Evolutionary conservation across 2,113 vertebrate species (phyloP), one percentile per base, ranked within the genome.

Genomic region (Spilogale gracilis): DNA sequence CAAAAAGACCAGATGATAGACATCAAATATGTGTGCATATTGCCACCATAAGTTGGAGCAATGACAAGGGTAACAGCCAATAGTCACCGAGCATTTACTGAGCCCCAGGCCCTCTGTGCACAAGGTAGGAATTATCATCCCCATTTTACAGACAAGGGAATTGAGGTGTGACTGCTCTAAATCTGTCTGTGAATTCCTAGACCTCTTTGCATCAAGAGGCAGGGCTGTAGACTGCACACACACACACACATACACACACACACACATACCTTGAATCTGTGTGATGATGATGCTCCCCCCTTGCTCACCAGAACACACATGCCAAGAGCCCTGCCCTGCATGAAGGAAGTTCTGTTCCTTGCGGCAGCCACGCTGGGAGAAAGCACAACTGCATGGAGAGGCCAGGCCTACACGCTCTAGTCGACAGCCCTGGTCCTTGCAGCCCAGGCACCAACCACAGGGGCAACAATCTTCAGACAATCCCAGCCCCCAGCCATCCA

Each of bases 21-120:
- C 2, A 0, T 20, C 74, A 38, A 2, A 9, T n/a, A 23, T 14
- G 14, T 2, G 10, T 4, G 1, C 5, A 5, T 48, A 4, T 16
- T 7, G 0, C 4, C 16, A 27, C 6, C 1, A 21, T 3, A 45
- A 20, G 38, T 3, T 13, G 16, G 21, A 18, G 4, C 27, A 27
- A 9, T 4, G 6, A 20, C 0, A 2, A 9, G 2, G 73, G 4
- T 3, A 17, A 5, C 2, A 1, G 23, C 32, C 48, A 5, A 30
- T 5, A 32, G n/a, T 12, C 84, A 63, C 17, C 12, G 73, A n/a
- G 83, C 20, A 2, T 23, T 16, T 2, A 9, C 20, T 13, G 30
- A 11, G 60, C 13, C n/a, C n/a, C 9, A 1, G 18, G 50, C 2
- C 43, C 38, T 45, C 38, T 73, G 45, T 21, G 2, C 4, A 0